These are phyloP conservation scores for Mnemiopsis leidyi DNA, from an alignment of 37 sponge, comb jelly and placozoan species.

Conservation along the genomic window DNA sequence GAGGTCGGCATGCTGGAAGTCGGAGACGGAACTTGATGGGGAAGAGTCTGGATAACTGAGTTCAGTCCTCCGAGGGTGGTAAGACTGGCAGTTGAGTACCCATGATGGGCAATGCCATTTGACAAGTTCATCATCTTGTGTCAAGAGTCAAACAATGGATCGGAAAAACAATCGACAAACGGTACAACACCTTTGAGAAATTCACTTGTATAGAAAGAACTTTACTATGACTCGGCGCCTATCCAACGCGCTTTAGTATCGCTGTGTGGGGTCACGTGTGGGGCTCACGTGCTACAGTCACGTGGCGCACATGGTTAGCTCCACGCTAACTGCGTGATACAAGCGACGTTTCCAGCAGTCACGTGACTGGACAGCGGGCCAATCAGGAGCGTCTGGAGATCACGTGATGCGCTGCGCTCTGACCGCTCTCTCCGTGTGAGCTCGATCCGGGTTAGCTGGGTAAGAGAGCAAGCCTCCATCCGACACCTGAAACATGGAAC, in stretches of 20 bases:
- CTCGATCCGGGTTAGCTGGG: constrained; percentile 13
- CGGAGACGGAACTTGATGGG: constrained; percentile 33
- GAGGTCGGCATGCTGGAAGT: constrained; percentile 32
- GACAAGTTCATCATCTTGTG: constrained; percentile 66
- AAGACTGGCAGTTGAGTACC: constrained; percentile 37
- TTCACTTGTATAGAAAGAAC: constrained; percentile 64
- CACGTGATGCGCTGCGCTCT: constrained; percentile 33
- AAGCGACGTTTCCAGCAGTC: constrained; percentile 9
- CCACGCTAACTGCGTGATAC: constrained; percentile 65
- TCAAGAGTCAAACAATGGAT: constrained; percentile 42
- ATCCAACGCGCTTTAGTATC: constrained; percentile 65
- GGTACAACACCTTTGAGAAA: constrained; percentile 59
- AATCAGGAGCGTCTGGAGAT: neutral
- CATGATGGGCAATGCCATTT: constrained; percentile 48
- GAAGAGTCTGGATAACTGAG: constrained; percentile 55
- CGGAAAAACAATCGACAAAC: constrained; percentile 51
- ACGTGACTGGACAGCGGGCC: constrained; percentile 21
- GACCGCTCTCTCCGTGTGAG: neutral
- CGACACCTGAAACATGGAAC: constrained; percentile 43
- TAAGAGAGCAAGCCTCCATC: neutral
- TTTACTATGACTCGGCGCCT: constrained; percentile 56
- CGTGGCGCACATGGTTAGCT: constrained; percentile 22
- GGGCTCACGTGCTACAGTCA: constrained; percentile 10
- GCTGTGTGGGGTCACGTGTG: constrained; percentile 24
- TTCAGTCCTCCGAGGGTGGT: constrained; percentile 35